phyloP scores from a whole-genome alignment of 2,113 vertebrate species.

The Galemys pyrenaicus region DNA sequence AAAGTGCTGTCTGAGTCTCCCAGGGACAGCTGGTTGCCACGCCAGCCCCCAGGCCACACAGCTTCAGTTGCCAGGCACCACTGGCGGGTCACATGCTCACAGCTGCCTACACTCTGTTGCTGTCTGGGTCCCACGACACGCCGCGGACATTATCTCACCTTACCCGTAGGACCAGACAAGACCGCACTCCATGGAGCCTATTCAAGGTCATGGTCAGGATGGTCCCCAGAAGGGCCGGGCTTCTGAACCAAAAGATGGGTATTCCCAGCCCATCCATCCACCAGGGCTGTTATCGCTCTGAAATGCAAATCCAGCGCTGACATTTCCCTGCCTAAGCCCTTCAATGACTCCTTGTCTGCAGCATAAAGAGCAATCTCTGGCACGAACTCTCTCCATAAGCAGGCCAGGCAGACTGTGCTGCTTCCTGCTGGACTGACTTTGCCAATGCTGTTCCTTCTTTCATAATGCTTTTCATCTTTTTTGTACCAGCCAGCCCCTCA shows the following conservation, averaged over 20 bases:
- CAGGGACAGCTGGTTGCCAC: neutral
- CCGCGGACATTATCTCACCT: neutral
- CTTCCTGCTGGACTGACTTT: neutral
- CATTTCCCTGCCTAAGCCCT: conserved; percentile 42
- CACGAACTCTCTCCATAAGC: neutral
- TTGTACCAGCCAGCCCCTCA: neutral
- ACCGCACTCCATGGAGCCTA: neutral
- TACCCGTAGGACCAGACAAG: conserved; percentile 22
- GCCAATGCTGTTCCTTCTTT: neutral
- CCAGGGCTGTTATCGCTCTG: conserved; percentile 17
- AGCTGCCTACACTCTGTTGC: neutral
- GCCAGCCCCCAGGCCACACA: neutral
- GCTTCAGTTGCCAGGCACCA: neutral
- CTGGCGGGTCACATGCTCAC: neutral
- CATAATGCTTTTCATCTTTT: neutral
- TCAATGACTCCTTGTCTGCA: conserved; percentile 28
- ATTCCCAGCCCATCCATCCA: neutral
- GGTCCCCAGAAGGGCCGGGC: neutral
- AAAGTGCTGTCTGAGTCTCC: neutral
- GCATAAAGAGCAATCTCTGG: conserved; percentile 9
- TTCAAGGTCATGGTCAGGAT: neutral
- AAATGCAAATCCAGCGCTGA: conserved; percentile 53
- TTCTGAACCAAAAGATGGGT: neutral
- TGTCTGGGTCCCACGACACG: neutral
- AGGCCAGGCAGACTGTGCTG: neutral